A percentile compares a stretch with the other conserved stretches of the same genome.
Evolutionary conservation across 2,113 vertebrate species (phyloP).

Genomic region (Colistium nudipinnis): DNA sequence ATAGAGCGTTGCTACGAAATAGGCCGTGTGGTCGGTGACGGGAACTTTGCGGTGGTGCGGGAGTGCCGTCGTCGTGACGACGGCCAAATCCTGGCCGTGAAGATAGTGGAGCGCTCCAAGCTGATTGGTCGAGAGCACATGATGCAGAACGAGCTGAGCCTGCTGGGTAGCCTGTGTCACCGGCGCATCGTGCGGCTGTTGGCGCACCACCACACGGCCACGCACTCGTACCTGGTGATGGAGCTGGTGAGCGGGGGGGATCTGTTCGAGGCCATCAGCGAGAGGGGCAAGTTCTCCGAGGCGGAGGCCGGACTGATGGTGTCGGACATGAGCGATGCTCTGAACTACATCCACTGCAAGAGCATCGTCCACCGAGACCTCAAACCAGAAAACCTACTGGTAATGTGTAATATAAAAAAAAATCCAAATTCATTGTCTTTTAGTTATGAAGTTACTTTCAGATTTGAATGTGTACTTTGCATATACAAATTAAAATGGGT

Average conservation of each 20-base stretch:
- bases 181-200: slow-evolving; percentile 92
- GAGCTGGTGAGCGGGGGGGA: slow-evolving; percentile 94
- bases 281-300: slow-evolving; percentile 90
- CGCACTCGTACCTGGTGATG: slow-evolving; percentile 91
- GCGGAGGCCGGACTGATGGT: slow-evolving; percentile 88
- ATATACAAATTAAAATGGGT: no score
- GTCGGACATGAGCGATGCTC: slow-evolving; percentile 88
- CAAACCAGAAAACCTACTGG: slow-evolving; percentile 97
- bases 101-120: slow-evolving; percentile 92
- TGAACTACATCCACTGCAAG: slow-evolving; percentile 92
- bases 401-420: slow-evolving; percentile 53
- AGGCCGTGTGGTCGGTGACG: slow-evolving; percentile 90
- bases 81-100: slow-evolving; percentile 87
- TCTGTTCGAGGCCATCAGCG: slow-evolving; percentile 94
- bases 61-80: slow-evolving; percentile 84
- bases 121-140: slow-evolving; percentile 94
- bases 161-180: slow-evolving; percentile 90
- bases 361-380: slow-evolving; percentile 94
- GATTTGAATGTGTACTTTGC: no score
- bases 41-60: slow-evolving; percentile 94
- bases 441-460: no score
- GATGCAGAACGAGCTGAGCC: slow-evolving; percentile 94
- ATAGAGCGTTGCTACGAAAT: slow-evolving; percentile 88
- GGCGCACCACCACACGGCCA: slow-evolving; percentile 88
- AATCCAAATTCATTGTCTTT: no score